Evolutionary conservation across 2,888 invertebrate species (phyloP).

Genomic region (Anaspis maculata): DNA sequence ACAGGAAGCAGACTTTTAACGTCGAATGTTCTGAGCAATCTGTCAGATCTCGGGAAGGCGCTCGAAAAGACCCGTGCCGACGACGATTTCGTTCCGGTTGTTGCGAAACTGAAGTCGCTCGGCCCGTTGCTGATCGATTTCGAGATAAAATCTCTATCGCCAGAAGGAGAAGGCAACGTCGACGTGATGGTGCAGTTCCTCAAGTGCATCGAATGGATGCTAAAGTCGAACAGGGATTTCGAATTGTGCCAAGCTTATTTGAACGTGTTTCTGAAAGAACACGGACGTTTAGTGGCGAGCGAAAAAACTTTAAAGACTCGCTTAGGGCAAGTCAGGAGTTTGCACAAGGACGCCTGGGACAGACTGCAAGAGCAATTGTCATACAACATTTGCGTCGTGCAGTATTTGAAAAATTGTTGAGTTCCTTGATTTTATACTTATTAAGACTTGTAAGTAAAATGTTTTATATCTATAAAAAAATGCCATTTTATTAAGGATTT

Average conservation of each 20-base stretch:
- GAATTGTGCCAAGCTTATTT: conserved; percentile 88
- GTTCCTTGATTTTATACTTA: background rate
- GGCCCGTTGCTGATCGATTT: conserved; percentile 81
- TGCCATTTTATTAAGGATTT: background rate
- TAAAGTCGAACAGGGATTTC: conserved; percentile 72
- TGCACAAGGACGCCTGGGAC: conserved; percentile 56
- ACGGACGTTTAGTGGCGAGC: conserved; percentile 54
- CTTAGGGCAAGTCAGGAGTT: conserved; percentile 50
- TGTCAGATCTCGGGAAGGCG: conserved; percentile 61
- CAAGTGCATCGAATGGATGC: conserved; percentile 59
- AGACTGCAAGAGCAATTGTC: conserved; percentile 59
- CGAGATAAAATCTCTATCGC: conserved; percentile 73
- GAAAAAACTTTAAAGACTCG: conserved; percentile 47
- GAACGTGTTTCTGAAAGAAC: conserved; percentile 76
- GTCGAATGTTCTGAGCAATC: conserved; percentile 53
- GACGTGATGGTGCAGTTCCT: conserved; percentile 71
- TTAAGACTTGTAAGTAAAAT: too few species aligned
- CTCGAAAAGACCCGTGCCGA: conserved; percentile 48
- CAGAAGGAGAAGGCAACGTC: conserved; percentile 67
- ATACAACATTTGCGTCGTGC: conserved; percentile 68
- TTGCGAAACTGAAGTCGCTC: conserved; percentile 57
- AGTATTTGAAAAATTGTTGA: conserved; percentile 57
- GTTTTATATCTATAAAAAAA: background rate
- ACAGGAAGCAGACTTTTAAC: conserved; percentile 47
- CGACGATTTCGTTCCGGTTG: conserved; percentile 48